phyloP scores from a whole-genome alignment of 2,113 vertebrate species.

The Heterocephalus glaber region DNA sequence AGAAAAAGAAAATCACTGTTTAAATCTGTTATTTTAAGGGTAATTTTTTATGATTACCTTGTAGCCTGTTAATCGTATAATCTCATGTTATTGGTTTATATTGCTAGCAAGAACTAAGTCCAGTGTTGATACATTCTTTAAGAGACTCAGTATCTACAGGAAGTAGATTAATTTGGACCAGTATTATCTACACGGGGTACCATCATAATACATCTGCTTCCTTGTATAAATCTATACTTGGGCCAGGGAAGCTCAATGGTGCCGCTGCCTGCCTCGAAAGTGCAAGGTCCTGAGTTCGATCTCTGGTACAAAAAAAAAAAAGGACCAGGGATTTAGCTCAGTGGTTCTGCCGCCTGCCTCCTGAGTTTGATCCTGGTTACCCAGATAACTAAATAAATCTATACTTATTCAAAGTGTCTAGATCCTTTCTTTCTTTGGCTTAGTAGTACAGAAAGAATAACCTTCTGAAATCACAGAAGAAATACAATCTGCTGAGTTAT shows the following conservation, averaged over 20 bases:
- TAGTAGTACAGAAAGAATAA: neutral
- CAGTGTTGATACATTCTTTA: slow-evolving; percentile 18
- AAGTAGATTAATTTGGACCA: slow-evolving; percentile 30
- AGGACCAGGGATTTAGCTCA: no score
- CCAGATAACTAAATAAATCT: no score
- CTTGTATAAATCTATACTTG: slow-evolving; percentile 7
- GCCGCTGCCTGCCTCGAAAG: no score
- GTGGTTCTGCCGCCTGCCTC: no score
- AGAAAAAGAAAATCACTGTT: no score
- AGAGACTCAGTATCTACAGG: neutral
- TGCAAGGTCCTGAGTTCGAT: no score
- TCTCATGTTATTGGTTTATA: neutral
- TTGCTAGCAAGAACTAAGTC: neutral
- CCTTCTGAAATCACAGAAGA: slow-evolving; percentile 28
- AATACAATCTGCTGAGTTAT: neutral
- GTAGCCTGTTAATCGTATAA: neutral
- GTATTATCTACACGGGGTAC: neutral
- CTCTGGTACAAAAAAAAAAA: no score
- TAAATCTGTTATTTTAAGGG: neutral
- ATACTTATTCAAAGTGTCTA: slow-evolving; percentile 36
- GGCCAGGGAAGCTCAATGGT: no score
- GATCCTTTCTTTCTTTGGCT: neutral
- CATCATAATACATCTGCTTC: neutral
- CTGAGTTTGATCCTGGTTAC: no score
- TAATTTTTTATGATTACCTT: neutral